Base-by-base conservation (phyloP, 2,113 vertebrate species). In the Sinocyclocheilus grahami region DNA sequence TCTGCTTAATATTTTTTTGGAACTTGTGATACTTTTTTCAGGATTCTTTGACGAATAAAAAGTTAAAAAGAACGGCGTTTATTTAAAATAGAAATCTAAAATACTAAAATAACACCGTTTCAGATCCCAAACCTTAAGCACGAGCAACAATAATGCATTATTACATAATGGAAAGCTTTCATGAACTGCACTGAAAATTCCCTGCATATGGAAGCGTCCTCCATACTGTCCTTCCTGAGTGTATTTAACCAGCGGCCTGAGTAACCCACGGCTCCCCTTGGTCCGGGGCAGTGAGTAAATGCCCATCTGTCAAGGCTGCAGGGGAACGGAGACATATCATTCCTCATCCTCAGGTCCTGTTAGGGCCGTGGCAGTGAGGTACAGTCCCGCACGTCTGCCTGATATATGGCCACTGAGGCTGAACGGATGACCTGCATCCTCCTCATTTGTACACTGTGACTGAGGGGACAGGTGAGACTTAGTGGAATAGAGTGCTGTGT, bases 361-460 rank as follows among this genome's bases (percentile, higher is more conserved):
- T 55, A 67, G 53, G 80, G 78, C 12, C 18, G 4, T 69, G 33
- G 30, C 7, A 46, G 53, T 74, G 13, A 72, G 53, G 4, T 48
- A 62, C 30, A 20, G 78, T 74, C 46, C 27, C 14, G 6, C 67
- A 42, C 30, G 78, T 78, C 84, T 33, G 4, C 22, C 18, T 79
- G 86, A 87, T 75, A 51, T 72, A 87, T 87, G 18, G 51, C 13
- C 8, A 18, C 30, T 1, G 24, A 78, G 12, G 4, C 37, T 75
- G 53, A 78, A 85, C 33, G 53, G 55, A 87, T 27, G 71, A 46
- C 27, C 53, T 65, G 53, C 20, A 42, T 62, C 67, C 27, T 77
- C 33, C 85, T 85, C 78, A 86, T 82, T 84, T 84, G 82, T 84
- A 74, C 72, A 16, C 69, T 3, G 65, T 58, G 39, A 76, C 51